phyloP scores from a whole-genome alignment of 2,797 vertebrate species.

The Leptatherina wallacei region DNA sequence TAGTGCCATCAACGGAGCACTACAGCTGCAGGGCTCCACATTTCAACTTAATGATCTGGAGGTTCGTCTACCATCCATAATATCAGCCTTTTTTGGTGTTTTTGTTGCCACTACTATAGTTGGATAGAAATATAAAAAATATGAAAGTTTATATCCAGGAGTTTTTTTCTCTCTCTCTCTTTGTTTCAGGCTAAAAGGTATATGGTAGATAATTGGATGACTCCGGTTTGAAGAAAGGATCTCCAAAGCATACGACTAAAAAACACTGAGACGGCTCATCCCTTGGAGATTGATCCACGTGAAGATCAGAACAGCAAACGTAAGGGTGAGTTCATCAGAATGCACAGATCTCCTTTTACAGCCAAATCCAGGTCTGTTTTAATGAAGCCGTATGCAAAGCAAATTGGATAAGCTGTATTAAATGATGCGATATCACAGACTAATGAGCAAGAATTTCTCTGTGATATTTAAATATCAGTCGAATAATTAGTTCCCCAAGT shows the following conservation, averaged over 20 bases:
- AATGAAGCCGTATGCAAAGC: no score
- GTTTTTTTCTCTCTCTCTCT: slow-evolving; percentile 35
- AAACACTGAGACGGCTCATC: background rate
- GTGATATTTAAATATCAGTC: background rate
- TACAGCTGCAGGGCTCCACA: background rate
- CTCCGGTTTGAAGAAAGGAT: background rate
- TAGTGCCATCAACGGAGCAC: background rate
- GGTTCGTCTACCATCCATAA: background rate
- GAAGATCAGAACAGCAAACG: slow-evolving; percentile 4
- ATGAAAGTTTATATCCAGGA: background rate
- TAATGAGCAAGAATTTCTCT: background rate
- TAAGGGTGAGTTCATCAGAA: slow-evolving; percentile 40
- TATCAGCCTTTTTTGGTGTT: background rate
- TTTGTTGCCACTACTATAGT: background rate
- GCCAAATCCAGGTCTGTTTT: background rate
- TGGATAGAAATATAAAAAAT: background rate
- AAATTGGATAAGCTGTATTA: background rate
- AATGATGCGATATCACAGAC: background rate
- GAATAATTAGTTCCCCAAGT: background rate
- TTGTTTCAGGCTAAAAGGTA: slow-evolving; percentile 41
- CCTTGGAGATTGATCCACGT: background rate
- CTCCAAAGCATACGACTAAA: background rate
- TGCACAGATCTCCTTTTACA: background rate
- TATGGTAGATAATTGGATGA: background rate
- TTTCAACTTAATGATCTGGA: background rate